Base-by-base conservation (phyloP, 2,888 invertebrate genomes). In the Folsomia candida region DNA sequence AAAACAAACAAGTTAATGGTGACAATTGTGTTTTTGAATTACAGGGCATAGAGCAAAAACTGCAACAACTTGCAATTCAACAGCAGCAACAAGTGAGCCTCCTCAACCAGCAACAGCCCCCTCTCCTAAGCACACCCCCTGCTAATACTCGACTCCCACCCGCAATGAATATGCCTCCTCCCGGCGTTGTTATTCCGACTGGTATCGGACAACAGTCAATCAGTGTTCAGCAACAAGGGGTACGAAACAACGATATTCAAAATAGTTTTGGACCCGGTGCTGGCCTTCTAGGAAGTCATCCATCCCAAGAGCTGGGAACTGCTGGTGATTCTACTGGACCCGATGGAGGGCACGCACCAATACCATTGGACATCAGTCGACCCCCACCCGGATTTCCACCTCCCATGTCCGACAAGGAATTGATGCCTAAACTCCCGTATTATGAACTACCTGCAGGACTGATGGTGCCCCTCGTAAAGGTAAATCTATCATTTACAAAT, bases 381-480 rank as follows among this genome's bases (percentile, higher is more conserved):
- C 83, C 82, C 29, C 82, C 82, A 11, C 81, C 82, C 2, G 81
- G 81, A 14, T 82, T 82, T 74, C 80, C 79, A 27, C 76, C 80
- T 18, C 76, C 76, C 28, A 72, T 76, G 25, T 76, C 78, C 11
- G 78, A 78, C 64, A 76, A 75, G n/a, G 79, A 79, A 27, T 70
- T 76, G 51, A 79, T 79, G 65, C 79, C 79, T 9, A 73, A 74
- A 26, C 69, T 93, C 80, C 96, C 97, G 64, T 99, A 98, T 83
- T 98, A 92, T 83, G 97, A 98, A 83, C 86, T 98, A 76, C 98
- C 99, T 1, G 97, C 98, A 68, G 98, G 97, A 59, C 87, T 99
- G 24, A 97, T 99, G 91, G 96, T 97, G 70, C 95, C 97, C n/a
- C 87, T 97, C 18, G 92, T 99, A 72, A 92, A 91, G 87, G 90